A percentile compares a stretch with the other conserved stretches of the same genome.
Evolutionary conservation across 2,888 invertebrate genomes (phyloP).

Genomic region (Calliopum simillimum): DNA sequence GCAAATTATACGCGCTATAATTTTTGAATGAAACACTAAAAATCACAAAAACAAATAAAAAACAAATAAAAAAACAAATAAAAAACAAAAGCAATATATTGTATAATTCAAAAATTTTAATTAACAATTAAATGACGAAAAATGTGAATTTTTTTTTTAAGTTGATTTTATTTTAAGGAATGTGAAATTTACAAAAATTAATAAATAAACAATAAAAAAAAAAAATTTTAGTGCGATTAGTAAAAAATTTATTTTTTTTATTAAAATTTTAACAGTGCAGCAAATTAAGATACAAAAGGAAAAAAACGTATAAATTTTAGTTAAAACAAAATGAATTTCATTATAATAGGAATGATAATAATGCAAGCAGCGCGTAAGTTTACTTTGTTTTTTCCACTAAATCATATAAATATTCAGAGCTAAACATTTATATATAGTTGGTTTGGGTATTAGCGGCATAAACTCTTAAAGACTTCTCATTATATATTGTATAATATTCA

Average conservation of each 20-base stretch:
- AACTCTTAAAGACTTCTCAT: too few species aligned
- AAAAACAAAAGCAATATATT: background rate
- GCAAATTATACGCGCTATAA: too few species aligned
- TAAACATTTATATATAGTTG: conserved; percentile 21
- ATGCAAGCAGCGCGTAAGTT: conserved; percentile 64
- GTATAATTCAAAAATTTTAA: background rate
- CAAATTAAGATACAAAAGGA: conserved; percentile 31
- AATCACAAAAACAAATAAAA: background rate
- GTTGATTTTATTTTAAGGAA: too few species aligned
- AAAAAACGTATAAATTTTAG: conserved; percentile 22
- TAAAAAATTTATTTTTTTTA: too few species aligned
- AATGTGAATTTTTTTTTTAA: too few species aligned
- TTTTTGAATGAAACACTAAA: too few species aligned
- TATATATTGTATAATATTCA: too few species aligned
- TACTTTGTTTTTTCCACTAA: background rate
- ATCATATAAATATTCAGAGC: background rate
- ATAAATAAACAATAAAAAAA: too few species aligned
- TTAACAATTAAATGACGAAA: too few species aligned
- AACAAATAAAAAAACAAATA: background rate
- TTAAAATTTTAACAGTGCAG: background rate
- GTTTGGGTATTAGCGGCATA: too few species aligned
- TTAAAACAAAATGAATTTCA: conserved; percentile 58
- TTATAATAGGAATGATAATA: conserved; percentile 62
- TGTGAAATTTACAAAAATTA: too few species aligned
- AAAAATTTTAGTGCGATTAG: too few species aligned